Evolutionary conservation across 2,797 vertebrate genomes (phyloP), one percentile per base, ranked within the genome.

Genomic region (Poeciliopsis presidionis): DNA sequence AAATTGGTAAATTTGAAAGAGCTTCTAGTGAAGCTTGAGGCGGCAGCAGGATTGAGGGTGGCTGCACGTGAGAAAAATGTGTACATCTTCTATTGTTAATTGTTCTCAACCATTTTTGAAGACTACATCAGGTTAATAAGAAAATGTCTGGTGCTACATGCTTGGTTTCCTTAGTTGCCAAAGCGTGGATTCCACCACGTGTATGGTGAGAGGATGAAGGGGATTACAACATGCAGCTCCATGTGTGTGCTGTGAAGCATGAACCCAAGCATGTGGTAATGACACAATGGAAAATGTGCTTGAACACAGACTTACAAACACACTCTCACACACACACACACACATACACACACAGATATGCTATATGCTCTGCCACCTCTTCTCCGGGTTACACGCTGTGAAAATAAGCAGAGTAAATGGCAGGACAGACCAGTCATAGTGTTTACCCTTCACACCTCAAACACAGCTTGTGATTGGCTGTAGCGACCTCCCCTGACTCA

Each of bases 401-500:
- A 97, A 97, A 97, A 96, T 96, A 96, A 96, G 94, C 96, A 94
- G 96, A 96, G 96, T 96, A 96, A 97, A 97, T 93, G 90, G 86
- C 92, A 93, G 88, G 79, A 95, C 96, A 94, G 95, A 95, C 94
- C 94, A 90, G 93, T 92, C 95, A 90, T 94, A 95, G 94, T 96
- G 96, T 97, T 97, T 97, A 96, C 96, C 92, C 95, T 97, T 96
- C 95, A 96, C 92, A 94, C 96, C 96, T 96, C 96, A 95, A 94
- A 96, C 94, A 96, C 95, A 95, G 96, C 95, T 96, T 96, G 94
- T 97, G 96, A 98, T 97, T 97, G 96, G 97, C 96, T 97, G 96
- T 95, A 94, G 95, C 94, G 96, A 97, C 96, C 96, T 96, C 94
- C 95, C 92, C 90, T 95, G 93, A 92, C 94, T 95, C 81, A 88